These are phyloP conservation scores for Aleiodes alternator DNA, from an alignment of 2,888 invertebrate genomes.

Conservation along the genomic window DNA sequence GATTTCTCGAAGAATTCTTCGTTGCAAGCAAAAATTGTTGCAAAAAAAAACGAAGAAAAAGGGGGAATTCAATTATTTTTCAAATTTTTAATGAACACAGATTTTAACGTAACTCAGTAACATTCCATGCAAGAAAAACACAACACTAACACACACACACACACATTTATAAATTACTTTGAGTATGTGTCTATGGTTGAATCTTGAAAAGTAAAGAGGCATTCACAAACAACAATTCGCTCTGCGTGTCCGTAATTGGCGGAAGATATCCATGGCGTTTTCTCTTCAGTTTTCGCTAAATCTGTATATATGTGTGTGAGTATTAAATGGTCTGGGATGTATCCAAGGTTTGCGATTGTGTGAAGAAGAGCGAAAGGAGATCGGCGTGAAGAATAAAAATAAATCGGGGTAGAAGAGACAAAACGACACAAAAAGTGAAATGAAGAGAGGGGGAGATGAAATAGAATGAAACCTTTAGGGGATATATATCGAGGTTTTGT, in stretches of 20 bases:
- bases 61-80: no score
- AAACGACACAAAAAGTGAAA: no score
- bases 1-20: not conserved
- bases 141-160: no score
- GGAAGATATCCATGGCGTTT: conserved; percentile 38
- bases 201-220: not conserved
- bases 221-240: conserved; percentile 39
- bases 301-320: not conserved
- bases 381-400: not conserved
- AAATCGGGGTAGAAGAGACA: not conserved
- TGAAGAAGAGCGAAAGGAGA: conserved; percentile 12
- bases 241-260: conserved; percentile 47
- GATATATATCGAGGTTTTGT: conserved; percentile 22
- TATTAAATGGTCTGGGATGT: conserved; percentile 6
- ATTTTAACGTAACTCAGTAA: no score
- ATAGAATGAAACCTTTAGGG: conserved; percentile 12
- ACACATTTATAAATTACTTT: no score
- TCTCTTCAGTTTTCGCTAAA: not conserved
- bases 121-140: no score
- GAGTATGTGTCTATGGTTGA: no score
- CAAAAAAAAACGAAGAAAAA: no score
- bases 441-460: not conserved
- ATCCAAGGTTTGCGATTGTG: conserved; percentile 6
- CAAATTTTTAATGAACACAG: no score
- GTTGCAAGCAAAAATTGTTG: no score